Evolutionary conservation across 2,888 invertebrate genomes (phyloP).

Genomic region (Colletes collaris): DNA sequence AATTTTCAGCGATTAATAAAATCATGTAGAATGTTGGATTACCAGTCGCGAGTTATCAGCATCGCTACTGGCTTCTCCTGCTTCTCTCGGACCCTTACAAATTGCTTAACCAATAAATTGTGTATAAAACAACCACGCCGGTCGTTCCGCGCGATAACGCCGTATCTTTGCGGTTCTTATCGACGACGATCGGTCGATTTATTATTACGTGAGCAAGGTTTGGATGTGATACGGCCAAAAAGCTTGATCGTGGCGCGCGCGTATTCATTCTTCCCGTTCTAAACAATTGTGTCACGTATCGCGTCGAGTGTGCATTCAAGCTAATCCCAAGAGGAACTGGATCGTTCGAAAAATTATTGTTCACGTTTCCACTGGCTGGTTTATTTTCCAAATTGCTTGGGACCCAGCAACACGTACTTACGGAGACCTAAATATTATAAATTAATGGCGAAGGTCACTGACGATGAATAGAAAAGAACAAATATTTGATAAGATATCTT

Average conservation of each 20-base stretch:
- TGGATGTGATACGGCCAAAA: constrained; percentile 63
- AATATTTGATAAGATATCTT: no score
- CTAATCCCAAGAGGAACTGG: constrained; percentile 52
- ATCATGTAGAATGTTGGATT: not conserved
- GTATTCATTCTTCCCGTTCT: constrained; percentile 62
- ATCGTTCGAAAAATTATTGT: constrained; percentile 59
- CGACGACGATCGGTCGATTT: constrained; percentile 80
- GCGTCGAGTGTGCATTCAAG: constrained; percentile 44
- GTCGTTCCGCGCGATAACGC: constrained; percentile 70
- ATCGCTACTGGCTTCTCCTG: not conserved
- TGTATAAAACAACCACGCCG: constrained; percentile 73
- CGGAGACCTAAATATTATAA: no score
- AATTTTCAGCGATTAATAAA: not conserved
- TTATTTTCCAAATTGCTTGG: constrained; percentile 19
- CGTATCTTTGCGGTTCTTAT: constrained; percentile 79
- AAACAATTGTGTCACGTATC: constrained; percentile 61
- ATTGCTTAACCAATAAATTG: constrained; percentile 77
- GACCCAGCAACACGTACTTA: no score
- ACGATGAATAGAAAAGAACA: no score
- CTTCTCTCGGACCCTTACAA: constrained; percentile 70
- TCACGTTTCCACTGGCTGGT: constrained; percentile 6
- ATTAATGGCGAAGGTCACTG: no score
- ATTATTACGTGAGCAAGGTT: constrained; percentile 71
- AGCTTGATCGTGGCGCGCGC: constrained; percentile 63
- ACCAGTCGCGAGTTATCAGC: constrained; percentile 29